A percentile compares a stretch with the other conserved stretches of the same genome.
Conservation (phyloP, 2,888 invertebrate species). For the Molanna angustata region DNA sequence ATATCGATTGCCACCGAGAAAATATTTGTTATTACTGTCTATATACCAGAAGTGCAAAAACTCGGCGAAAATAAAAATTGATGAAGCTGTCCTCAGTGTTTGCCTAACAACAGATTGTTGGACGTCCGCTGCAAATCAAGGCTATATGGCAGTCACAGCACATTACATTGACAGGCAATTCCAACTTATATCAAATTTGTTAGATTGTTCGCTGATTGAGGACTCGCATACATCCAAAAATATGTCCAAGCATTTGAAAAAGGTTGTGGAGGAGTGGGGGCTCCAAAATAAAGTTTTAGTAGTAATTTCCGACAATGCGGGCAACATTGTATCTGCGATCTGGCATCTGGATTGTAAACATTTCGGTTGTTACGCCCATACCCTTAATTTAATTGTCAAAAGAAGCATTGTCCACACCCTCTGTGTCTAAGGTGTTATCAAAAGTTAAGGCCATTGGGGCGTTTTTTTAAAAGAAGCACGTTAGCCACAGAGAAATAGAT, state of each 20-base stretch:
- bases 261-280: not conserved
- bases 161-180: not conserved
- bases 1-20: not conserved
- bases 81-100: constrained; percentile 1
- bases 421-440: not conserved
- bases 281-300: not conserved
- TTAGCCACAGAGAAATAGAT: not conserved
- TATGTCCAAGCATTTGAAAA: not conserved
- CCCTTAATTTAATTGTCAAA: not conserved
- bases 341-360: not conserved
- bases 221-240: not conserved
- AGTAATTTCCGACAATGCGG: constrained; percentile 1
- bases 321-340: not conserved
- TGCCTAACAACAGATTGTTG: constrained; percentile 1
- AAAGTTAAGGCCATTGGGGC: not conserved
- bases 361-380: not conserved
- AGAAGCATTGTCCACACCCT: not conserved
- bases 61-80: not conserved
- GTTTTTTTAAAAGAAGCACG: not conserved
- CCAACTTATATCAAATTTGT: not conserved
- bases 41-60: not conserved
- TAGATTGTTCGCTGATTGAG: not conserved
- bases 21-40: not conserved
- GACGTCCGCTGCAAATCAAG: not conserved
- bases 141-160: constrained; percentile 1